These are phyloP conservation scores for Gymnothorax javanicus DNA, from an alignment of 2,797 vertebrate species.

Conservation along the genomic window DNA sequence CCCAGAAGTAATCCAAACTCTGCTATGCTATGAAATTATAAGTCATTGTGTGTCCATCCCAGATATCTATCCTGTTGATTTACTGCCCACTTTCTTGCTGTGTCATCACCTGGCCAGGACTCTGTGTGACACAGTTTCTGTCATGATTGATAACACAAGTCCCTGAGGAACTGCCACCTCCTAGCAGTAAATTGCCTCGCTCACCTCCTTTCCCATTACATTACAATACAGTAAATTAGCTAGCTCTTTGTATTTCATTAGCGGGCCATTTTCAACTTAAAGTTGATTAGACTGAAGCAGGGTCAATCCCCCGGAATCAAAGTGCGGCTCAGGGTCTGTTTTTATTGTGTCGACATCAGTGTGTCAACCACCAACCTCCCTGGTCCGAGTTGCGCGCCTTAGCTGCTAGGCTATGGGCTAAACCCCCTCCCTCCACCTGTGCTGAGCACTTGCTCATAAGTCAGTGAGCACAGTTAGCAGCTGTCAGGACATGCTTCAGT, in stretches of 20 bases:
- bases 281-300: too few species aligned
- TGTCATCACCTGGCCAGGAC: conserved; percentile 63
- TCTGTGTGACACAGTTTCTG: conserved; percentile 55
- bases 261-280: too few species aligned
- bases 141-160: conserved; percentile 35
- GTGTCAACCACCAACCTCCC: too few species aligned
- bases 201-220: conserved; percentile 20
- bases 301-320: too few species aligned
- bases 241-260: too few species aligned
- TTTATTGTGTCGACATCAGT: too few species aligned
- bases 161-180: conserved; percentile 33
- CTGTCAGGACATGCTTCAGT: conserved; percentile 62
- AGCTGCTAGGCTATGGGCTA: too few species aligned
- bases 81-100: conserved; percentile 50
- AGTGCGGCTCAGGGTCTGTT: too few species aligned
- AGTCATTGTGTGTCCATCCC: conserved; percentile 39
- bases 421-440: conserved; percentile 21
- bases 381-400: too few species aligned
- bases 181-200: conserved; percentile 38
- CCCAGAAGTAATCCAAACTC: conserved; percentile 44
- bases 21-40: conserved; percentile 60
- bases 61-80: conserved; percentile 52
- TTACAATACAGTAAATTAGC: neutral
- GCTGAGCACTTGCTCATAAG: conserved; percentile 59
- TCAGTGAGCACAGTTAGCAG: conserved; percentile 59